phyloP scores from a whole-genome alignment of 2,888 invertebrate species.

The Carpatolechia fugitivella region DNA sequence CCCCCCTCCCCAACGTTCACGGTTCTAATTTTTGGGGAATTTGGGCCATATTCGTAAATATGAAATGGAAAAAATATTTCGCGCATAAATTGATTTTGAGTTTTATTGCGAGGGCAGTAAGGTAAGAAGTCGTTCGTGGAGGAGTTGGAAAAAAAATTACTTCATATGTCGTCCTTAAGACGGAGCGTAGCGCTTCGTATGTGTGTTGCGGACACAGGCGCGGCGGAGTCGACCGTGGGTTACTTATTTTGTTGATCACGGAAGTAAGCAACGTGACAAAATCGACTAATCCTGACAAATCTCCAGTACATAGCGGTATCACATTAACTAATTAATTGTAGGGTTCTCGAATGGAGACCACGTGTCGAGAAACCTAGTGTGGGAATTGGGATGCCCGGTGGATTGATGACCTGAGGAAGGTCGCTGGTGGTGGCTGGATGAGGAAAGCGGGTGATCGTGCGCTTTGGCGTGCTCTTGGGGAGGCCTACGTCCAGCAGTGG shows the following conservation, averaged over 20 bases:
- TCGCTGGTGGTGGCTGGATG: no score
- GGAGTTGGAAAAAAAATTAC: slow-evolving; percentile 76
- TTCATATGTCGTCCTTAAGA: slow-evolving; percentile 80
- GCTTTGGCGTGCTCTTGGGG: no score
- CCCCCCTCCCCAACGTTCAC: slow-evolving; percentile 68
- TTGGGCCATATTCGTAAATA: slow-evolving; percentile 81
- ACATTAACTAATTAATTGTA: no score
- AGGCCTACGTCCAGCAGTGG: no score
- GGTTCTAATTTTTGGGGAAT: slow-evolving; percentile 81
- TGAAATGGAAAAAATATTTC: slow-evolving; percentile 80
- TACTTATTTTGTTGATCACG: background rate
- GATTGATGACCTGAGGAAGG: no score
- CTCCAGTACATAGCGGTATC: no score
- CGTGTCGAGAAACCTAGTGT: no score
- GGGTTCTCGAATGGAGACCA: no score
- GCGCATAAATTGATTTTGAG: slow-evolving; percentile 45
- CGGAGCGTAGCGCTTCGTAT: slow-evolving; percentile 76
- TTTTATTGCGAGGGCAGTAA: slow-evolving; percentile 37
- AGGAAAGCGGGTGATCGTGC: no score
- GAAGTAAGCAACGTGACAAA: no score
- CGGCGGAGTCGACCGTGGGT: slow-evolving; percentile 40
- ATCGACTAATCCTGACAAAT: no score
- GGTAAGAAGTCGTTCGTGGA: slow-evolving; percentile 42
- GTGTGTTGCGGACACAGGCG: slow-evolving; percentile 60
- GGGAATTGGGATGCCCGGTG: no score